Evolutionary conservation across 2,113 vertebrate genomes (phyloP).

Genomic region (Sterna hirundo): DNA sequence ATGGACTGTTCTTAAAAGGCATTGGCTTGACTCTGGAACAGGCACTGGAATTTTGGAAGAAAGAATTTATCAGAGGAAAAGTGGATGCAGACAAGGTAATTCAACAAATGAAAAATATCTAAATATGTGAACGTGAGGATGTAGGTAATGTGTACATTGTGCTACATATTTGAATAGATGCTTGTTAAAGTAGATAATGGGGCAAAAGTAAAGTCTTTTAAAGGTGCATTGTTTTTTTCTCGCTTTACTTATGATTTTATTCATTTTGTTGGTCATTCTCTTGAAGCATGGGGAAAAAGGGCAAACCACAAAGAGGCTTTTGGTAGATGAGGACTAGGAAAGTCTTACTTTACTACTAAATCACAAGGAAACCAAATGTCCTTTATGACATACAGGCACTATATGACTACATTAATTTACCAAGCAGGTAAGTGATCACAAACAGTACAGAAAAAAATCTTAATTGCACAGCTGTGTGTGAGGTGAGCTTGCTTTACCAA

Average conservation of each 20-base stretch:
- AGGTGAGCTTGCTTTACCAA: background rate
- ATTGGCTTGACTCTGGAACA: constrained; percentile 94
- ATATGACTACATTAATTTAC: background rate
- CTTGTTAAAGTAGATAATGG: background rate
- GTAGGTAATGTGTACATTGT: background rate
- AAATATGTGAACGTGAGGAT: background rate
- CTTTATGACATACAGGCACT: background rate
- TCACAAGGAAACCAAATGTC: background rate
- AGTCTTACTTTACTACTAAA: background rate
- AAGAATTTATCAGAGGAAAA: constrained; percentile 91
- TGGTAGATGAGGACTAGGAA: background rate
- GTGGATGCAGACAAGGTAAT: constrained; percentile 96
- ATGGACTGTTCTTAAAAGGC: constrained; percentile 95
- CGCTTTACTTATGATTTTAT: background rate
- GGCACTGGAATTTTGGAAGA: constrained; percentile 95
- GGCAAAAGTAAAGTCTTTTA: background rate
- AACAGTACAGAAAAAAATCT: background rate
- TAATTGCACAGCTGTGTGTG: background rate
- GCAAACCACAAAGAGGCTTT: background rate
- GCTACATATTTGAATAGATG: background rate
- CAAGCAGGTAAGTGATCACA: background rate
- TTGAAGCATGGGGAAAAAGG: background rate
- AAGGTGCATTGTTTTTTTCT: background rate
- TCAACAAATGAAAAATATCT: background rate
- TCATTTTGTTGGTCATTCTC: background rate